Evolutionary conservation across 1,140 invertebrate genomes (phyloP).

Genomic region (Bombus pascuorum): DNA sequence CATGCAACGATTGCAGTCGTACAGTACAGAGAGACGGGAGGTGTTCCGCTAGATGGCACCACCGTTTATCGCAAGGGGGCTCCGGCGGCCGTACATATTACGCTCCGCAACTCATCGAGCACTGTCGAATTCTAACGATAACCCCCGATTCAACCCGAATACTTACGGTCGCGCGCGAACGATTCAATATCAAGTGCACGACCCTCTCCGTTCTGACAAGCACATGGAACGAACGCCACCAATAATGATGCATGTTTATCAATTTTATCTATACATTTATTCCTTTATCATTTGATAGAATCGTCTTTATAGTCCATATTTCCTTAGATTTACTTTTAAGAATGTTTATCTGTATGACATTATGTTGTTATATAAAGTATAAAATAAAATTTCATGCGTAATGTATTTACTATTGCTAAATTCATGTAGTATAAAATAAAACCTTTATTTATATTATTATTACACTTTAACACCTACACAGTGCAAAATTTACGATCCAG

Average conservation of each 20-base stretch:
- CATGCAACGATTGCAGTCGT: slow-evolving; percentile 76
- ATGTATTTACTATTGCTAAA: not conserved
- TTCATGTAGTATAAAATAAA: not conserved
- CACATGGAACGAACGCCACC: slow-evolving; percentile 30
- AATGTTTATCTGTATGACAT: not conserved
- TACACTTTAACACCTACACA: not conserved
- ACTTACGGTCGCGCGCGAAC: slow-evolving; percentile 34
- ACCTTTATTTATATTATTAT: not conserved
- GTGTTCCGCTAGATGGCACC: slow-evolving; percentile 68
- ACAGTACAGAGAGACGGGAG: slow-evolving; percentile 67
- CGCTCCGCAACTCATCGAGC: slow-evolving; percentile 51
- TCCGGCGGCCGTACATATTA: slow-evolving; percentile 67
- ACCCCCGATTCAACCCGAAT: slow-evolving; percentile 37
- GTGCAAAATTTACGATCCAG: too few relatives aligned
- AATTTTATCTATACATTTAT: slow-evolving; percentile 22
- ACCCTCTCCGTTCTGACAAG: slow-evolving; percentile 53
- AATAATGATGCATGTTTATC: slow-evolving; percentile 10
- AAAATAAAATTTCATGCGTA: not conserved
- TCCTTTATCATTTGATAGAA: not conserved
- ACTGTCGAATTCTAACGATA: slow-evolving; percentile 46
- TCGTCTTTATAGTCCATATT: not conserved
- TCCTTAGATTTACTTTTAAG: not conserved
- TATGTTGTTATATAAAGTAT: not conserved
- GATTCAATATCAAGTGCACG: slow-evolving; percentile 78
- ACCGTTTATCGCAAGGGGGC: slow-evolving; percentile 60